A percentile compares a stretch with the other conserved stretches of the same genome.
phyloP scores from a whole-genome alignment of 2,888 invertebrate genomes.

The Drosophila formosana region DNA sequence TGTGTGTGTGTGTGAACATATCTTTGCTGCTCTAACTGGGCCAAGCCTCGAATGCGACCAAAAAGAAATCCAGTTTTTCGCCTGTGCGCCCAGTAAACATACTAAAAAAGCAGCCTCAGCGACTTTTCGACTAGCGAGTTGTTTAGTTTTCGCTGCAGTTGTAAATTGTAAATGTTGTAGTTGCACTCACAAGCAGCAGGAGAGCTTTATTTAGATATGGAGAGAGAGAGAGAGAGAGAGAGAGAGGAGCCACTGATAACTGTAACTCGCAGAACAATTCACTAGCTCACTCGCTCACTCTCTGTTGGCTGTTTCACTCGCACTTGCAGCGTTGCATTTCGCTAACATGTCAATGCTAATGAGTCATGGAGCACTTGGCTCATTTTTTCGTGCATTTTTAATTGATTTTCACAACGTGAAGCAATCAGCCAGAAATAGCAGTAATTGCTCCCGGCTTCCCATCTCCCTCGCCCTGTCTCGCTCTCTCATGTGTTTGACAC shows the following conservation, averaged over 20 bases:
- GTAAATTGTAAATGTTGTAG: slow-evolving; percentile 27
- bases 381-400: slow-evolving; percentile 72
- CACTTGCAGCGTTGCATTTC: slow-evolving; percentile 23
- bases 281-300: background rate
- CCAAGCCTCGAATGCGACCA: slow-evolving; percentile 71
- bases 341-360: slow-evolving; percentile 73
- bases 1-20: slow-evolving; percentile 9
- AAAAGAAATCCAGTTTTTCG: slow-evolving; percentile 72
- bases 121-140: slow-evolving; percentile 27
- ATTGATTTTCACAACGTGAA: slow-evolving; percentile 79
- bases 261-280: slow-evolving; percentile 28
- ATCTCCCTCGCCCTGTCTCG: slow-evolving; percentile 14
- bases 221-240: slow-evolving; percentile 6
- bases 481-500: slow-evolving; percentile 70
- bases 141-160: slow-evolving; percentile 50
- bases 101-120: slow-evolving; percentile 31
- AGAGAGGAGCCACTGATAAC: slow-evolving; percentile 38
- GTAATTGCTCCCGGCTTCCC: slow-evolving; percentile 61
- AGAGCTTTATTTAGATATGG: background rate
- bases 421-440: slow-evolving; percentile 78
- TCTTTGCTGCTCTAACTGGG: slow-evolving; percentile 68
- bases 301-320: background rate
- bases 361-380: slow-evolving; percentile 61
- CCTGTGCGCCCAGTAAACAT: slow-evolving; percentile 27
- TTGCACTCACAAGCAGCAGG: slow-evolving; percentile 50